Percentiles rank a stretch among this genome's conserved stretches.
Conservation (phyloP, 2,888 invertebrate genomes). For the Norana najaformis region DNA sequence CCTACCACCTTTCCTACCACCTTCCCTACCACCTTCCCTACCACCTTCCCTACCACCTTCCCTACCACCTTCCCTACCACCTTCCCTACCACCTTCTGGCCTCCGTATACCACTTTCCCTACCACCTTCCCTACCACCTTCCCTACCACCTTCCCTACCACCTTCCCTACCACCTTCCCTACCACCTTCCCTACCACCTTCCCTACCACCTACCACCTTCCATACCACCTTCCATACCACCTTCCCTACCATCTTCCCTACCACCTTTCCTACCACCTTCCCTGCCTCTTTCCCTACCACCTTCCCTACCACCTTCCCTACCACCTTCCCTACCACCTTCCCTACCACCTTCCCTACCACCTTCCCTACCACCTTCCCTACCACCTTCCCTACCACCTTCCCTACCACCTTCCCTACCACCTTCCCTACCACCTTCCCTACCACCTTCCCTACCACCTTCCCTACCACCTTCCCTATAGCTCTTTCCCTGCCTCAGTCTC, state of each 20-base stretch:
- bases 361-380: no score
- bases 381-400: no score
- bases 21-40: background rate
- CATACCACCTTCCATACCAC: background rate
- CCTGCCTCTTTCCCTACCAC: constrained; percentile 25
- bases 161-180: no score
- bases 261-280: background rate
- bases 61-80: background rate
- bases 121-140: background rate
- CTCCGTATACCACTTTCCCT: background rate
- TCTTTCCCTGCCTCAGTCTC: no score
- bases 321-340: no score
- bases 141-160: constrained; percentile 14
- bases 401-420: no score
- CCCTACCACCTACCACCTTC: background rate
- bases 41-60: constrained; percentile 2
- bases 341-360: no score
- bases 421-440: no score
- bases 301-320: no score
- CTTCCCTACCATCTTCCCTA: background rate
- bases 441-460: no score
- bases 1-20: background rate
- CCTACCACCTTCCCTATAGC: no score
- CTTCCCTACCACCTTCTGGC: background rate
- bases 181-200: no score